Conservation (phyloP, 2,888 invertebrate species). For the Dicyrtoma fusca region DNA sequence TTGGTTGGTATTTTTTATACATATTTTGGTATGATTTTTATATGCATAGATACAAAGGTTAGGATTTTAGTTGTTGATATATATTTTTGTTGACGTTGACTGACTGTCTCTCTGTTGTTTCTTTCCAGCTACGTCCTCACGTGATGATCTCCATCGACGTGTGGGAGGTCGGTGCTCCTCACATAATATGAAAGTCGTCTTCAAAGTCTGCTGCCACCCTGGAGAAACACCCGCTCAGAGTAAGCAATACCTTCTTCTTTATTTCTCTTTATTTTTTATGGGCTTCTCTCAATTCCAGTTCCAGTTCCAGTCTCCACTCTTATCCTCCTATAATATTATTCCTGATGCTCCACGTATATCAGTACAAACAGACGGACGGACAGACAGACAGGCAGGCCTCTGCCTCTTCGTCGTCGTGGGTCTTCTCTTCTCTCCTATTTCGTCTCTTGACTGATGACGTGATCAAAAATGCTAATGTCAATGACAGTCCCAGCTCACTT, state of each 20-base stretch:
- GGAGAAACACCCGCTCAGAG: conserved; percentile 65
- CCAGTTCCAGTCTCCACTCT: no score
- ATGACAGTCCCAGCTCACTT: conserved; percentile 28
- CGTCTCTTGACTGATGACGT: conserved; percentile 40
- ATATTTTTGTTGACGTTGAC: not conserved
- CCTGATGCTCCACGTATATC: no score
- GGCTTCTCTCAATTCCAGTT: no score
- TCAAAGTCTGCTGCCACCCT: conserved; percentile 88
- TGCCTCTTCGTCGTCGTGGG: not conserved
- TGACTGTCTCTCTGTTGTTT: not conserved
- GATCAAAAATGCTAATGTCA: conserved; percentile 23
- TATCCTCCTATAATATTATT: no score
- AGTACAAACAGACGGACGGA: no score
- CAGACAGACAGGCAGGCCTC: not conserved
- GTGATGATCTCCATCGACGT: conserved; percentile 86
- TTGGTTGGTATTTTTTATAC: not conserved
- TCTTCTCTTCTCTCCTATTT: not conserved
- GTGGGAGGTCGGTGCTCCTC: conserved; percentile 90
- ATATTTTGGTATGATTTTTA: not conserved
- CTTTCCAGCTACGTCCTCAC: conserved; percentile 80
- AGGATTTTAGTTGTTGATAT: no score
- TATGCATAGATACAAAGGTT: no score
- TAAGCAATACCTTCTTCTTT: conserved; percentile 58
- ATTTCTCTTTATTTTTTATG: conserved; percentile 1
- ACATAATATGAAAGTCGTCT: conserved; percentile 94